phyloP scores from a whole-genome alignment of 2,888 invertebrate species.

The Stenodera caucasica region DNA sequence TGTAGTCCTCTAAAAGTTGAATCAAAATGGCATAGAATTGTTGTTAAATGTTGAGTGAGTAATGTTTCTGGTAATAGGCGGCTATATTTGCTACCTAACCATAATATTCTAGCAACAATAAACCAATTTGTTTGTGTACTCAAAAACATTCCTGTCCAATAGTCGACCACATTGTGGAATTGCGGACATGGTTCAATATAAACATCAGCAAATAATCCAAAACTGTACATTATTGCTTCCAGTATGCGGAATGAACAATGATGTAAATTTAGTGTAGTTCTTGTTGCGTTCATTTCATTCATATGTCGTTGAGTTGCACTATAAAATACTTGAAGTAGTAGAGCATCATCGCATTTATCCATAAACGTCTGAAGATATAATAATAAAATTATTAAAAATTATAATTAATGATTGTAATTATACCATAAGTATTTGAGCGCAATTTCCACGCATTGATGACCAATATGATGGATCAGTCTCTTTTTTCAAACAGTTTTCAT shows the following conservation, averaged over 20 bases:
- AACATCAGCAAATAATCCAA: slow-evolving; percentile 28
- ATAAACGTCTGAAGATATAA: slow-evolving; percentile 25
- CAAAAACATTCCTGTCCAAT: slow-evolving; percentile 31
- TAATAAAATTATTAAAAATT: neutral
- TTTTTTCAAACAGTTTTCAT: slow-evolving; percentile 27
- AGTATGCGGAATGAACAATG: slow-evolving; percentile 30
- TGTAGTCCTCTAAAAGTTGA: slow-evolving; percentile 22
- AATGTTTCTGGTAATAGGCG: slow-evolving; percentile 27
- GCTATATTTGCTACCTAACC: slow-evolving; percentile 36
- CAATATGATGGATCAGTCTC: slow-evolving; percentile 13
- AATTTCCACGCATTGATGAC: slow-evolving; percentile 25
- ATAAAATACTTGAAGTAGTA: slow-evolving; percentile 31
- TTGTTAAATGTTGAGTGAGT: slow-evolving; percentile 27
- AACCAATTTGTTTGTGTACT: slow-evolving; percentile 21
- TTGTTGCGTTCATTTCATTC: slow-evolving; percentile 26
- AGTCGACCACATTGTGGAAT: slow-evolving; percentile 29
- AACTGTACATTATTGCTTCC: slow-evolving; percentile 36
- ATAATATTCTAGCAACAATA: slow-evolving; percentile 29
- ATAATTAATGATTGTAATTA: slow-evolving; percentile 7
- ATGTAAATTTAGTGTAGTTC: slow-evolving; percentile 17
- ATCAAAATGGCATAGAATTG: slow-evolving; percentile 26
- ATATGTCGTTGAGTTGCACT: slow-evolving; percentile 32
- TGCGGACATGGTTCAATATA: slow-evolving; percentile 24
- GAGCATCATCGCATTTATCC: slow-evolving; percentile 21
- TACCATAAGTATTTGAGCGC: slow-evolving; percentile 32